Evolutionary conservation across 2,797 vertebrate species (phyloP).

Genomic region (Coilia nasus): DNA sequence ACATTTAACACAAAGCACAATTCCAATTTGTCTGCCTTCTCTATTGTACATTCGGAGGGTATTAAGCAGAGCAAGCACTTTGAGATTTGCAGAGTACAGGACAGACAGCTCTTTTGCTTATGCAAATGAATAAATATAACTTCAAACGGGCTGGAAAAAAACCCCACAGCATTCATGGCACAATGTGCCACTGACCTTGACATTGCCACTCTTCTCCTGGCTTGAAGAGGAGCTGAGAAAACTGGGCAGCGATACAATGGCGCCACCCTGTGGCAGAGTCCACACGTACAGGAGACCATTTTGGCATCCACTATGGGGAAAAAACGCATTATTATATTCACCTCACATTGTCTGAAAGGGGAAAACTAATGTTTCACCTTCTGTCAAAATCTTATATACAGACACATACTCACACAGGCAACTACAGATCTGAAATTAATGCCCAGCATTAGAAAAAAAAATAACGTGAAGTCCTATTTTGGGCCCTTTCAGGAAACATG

Average conservation of each 20-base stretch:
- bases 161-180: neutral
- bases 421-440: neutral
- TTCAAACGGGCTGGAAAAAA: conserved; percentile 10
- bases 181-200: conserved; percentile 65
- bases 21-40: neutral
- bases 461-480: neutral
- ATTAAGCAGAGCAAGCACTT: neutral
- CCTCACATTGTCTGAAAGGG: neutral
- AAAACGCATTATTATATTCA: neutral
- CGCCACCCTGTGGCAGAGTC: conserved; percentile 79
- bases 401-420: neutral
- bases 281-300: conserved; percentile 80
- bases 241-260: conserved; percentile 69
- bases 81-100: no score
- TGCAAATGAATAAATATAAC: neutral
- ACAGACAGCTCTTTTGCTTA: neutral
- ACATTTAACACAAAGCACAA: neutral
- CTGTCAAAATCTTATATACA: neutral
- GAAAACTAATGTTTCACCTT: neutral
- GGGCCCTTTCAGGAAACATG: neutral
- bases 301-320: conserved; percentile 74
- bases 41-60: neutral
- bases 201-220: conserved; percentile 65
- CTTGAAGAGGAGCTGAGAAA: conserved; percentile 61
- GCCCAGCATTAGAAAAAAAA: neutral